A percentile compares a stretch with the other conserved stretches of the same genome.
Evolutionary conservation across 2,888 invertebrate genomes (phyloP).

Genomic region (Sisyra nigra): DNA sequence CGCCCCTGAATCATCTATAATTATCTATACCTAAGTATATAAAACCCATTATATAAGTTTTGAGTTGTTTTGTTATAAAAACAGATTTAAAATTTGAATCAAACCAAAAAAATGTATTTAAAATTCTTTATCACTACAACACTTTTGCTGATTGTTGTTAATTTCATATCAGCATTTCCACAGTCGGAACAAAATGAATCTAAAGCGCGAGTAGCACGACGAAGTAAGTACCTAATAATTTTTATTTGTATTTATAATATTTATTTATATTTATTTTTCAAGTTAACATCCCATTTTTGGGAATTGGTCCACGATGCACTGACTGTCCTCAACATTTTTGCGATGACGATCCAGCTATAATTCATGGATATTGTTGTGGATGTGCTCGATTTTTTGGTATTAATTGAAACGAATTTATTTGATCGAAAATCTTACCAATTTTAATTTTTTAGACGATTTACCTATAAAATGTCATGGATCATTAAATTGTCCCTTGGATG

Average conservation of each 20-base stretch:
- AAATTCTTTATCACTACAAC: too few relatives aligned
- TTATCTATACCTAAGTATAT: too few relatives aligned
- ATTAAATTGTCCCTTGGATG: constrained; percentile 37
- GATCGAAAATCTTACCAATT: neutral
- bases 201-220: neutral
- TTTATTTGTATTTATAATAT: neutral
- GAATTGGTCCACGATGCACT: constrained; percentile 32
- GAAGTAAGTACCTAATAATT: neutral
- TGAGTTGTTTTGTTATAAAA: too few relatives aligned
- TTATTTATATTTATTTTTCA: neutral
- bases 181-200: neutral
- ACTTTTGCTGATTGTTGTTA: too few relatives aligned
- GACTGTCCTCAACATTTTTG: constrained; percentile 39
- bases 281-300: constrained; percentile 1
- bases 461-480: constrained; percentile 37
- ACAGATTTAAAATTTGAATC: too few relatives aligned
- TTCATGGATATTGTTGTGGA: constrained; percentile 48
- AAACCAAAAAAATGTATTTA: too few relatives aligned
- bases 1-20: too few relatives aligned
- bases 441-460: constrained; percentile 30
- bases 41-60: too few relatives aligned
- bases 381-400: constrained; percentile 39
- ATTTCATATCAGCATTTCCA: too few relatives aligned
- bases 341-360: constrained; percentile 40
- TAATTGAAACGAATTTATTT: neutral